Conservation (phyloP, 1,140 invertebrate genomes). For the Halictus rubicundus region DNA sequence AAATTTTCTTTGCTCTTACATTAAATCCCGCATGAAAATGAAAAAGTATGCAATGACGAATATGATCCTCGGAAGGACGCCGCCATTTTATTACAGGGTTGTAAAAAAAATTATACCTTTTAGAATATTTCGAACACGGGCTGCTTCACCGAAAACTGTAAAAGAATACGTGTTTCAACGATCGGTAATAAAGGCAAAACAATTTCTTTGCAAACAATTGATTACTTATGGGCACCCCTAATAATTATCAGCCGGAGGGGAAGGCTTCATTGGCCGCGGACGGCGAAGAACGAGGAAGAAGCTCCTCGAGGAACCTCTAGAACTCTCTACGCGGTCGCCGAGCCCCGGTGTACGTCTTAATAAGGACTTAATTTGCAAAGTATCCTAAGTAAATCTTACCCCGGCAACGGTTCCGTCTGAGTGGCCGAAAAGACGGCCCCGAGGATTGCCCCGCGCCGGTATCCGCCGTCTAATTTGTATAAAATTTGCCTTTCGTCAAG, state of each 20-base stretch:
- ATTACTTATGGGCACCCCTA: no score
- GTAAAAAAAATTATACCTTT: no score
- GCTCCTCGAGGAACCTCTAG: conserved; percentile 10
- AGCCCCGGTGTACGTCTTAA: conserved; percentile 45
- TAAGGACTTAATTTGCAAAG: conserved; percentile 64
- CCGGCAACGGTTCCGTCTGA: conserved; percentile 12
- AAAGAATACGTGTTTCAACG: no score
- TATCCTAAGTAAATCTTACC: conserved; percentile 56
- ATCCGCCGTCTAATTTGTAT: conserved; percentile 64
- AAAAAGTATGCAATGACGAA: no score
- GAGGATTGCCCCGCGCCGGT: background rate
- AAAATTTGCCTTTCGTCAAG: conserved; percentile 64
- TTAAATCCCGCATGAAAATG: no score
- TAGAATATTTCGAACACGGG: no score
- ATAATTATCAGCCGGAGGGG: background rate
- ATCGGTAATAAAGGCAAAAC: no score
- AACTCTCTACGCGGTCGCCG: conserved; percentile 22
- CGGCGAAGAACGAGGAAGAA: conserved; percentile 2
- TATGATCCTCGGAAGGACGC: no score
- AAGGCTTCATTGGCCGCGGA: background rate
- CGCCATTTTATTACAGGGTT: no score
- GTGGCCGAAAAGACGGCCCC: conserved; percentile 39
- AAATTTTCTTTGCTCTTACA: no score
- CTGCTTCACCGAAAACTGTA: no score
- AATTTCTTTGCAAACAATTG: no score